Evolutionary conservation across 2,797 vertebrate species (phyloP).

Genomic region (Varecia variegata): DNA sequence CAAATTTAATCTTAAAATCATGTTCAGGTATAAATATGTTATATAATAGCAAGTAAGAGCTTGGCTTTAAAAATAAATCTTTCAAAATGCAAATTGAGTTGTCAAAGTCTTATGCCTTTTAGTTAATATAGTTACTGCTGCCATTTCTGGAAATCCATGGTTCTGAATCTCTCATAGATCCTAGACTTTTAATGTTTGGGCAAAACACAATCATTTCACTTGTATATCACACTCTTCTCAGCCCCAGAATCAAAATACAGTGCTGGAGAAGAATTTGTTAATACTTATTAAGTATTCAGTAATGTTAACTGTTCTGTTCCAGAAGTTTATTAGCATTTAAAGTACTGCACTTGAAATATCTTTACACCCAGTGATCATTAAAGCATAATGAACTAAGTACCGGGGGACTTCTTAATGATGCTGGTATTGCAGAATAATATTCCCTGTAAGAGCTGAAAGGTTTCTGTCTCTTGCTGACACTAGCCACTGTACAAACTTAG

Average conservation of each 20-base stretch:
- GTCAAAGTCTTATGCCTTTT: constrained; percentile 55
- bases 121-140: constrained; percentile 51
- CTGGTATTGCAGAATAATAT: neutral
- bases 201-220: constrained; percentile 12
- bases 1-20: constrained; percentile 50
- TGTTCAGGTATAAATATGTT: constrained; percentile 59
- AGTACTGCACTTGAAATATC: constrained; percentile 11
- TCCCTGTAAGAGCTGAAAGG: neutral
- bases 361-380: constrained; percentile 29
- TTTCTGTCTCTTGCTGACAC: constrained; percentile 57
- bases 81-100: constrained; percentile 65
- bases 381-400: neutral
- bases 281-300: neutral
- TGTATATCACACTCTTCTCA: neutral
- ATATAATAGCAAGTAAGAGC: constrained; percentile 61
- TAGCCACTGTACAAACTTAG: constrained; percentile 72
- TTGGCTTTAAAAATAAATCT: constrained; percentile 69
- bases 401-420: neutral
- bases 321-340: constrained; percentile 25
- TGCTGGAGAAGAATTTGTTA: neutral
- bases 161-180: constrained; percentile 1
- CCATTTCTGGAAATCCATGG: constrained; percentile 39
- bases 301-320: neutral
- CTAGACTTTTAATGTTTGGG: neutral
- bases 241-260: neutral